A percentile compares a stretch with the other conserved stretches of the same genome.
These are phyloP conservation scores for Rostratula benghalensis DNA, from an alignment of 2,113 vertebrate genomes.

Conservation along the genomic window DNA sequence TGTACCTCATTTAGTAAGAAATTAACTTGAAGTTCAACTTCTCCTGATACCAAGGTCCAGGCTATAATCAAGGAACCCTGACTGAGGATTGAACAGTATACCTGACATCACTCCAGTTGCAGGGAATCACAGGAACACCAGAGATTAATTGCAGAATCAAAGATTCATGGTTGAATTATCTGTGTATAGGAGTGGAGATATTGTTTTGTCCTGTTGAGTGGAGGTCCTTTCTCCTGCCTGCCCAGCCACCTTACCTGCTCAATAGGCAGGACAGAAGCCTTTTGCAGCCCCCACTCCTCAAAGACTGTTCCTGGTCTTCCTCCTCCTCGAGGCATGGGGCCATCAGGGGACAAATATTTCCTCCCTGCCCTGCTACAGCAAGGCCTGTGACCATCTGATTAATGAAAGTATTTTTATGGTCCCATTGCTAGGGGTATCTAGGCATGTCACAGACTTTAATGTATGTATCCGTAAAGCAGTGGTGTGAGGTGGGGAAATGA, in stretches of 20 bases:
- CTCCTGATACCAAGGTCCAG: neutral
- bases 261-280: neutral
- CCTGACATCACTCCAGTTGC: neutral
- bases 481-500: slow-evolving; percentile 44
- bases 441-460: neutral
- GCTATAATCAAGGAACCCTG: neutral
- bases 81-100: neutral
- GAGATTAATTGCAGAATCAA: neutral
- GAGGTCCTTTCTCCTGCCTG: neutral
- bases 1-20: neutral
- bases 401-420: neutral
- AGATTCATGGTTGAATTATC: neutral
- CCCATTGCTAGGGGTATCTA: neutral
- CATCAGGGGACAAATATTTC: neutral
- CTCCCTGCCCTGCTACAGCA: neutral
- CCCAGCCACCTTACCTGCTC: neutral
- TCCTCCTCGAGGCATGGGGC: accelerated
- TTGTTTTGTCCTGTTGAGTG: neutral
- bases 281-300: neutral
- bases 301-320: neutral
- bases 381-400: neutral
- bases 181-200: neutral
- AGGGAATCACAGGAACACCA: neutral
- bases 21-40: neutral
- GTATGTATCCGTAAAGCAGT: neutral